Evolutionary conservation across 2,113 vertebrate genomes (phyloP).

Genomic region (Lagopus leucura): DNA sequence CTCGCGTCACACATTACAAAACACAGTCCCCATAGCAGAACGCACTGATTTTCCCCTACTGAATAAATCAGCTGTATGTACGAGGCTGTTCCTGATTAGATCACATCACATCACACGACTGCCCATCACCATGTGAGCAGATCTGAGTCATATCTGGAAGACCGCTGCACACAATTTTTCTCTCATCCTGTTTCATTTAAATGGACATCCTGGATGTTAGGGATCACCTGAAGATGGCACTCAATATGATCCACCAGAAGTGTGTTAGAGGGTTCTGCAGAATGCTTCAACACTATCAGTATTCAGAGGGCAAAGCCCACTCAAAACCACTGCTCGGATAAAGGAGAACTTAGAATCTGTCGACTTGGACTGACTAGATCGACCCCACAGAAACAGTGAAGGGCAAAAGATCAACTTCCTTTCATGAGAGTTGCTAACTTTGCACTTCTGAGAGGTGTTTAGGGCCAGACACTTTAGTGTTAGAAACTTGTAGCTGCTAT

Average conservation of each 20-base stretch:
- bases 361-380: background rate
- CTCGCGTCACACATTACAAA: background rate
- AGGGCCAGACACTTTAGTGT: background rate
- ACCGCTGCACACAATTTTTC: background rate
- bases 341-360: accelerated
- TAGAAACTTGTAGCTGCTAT: background rate
- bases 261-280: accelerated
- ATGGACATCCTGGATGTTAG: accelerated
- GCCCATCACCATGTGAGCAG: accelerated
- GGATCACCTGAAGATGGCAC: accelerated
- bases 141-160: background rate
- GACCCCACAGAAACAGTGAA: accelerated
- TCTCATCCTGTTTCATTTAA: background rate
- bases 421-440: background rate
- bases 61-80: background rate
- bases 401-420: background rate
- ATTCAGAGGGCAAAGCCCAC: background rate
- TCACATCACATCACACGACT: accelerated
- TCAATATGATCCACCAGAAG: background rate
- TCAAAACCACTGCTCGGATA: background rate
- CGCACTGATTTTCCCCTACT: background rate
- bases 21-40: background rate
- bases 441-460: background rate
- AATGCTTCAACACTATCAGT: accelerated
- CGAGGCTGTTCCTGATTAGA: accelerated